These are phyloP conservation scores for Hydrophis major DNA, from an alignment of 2,797 vertebrate species.

Conservation along the genomic window DNA sequence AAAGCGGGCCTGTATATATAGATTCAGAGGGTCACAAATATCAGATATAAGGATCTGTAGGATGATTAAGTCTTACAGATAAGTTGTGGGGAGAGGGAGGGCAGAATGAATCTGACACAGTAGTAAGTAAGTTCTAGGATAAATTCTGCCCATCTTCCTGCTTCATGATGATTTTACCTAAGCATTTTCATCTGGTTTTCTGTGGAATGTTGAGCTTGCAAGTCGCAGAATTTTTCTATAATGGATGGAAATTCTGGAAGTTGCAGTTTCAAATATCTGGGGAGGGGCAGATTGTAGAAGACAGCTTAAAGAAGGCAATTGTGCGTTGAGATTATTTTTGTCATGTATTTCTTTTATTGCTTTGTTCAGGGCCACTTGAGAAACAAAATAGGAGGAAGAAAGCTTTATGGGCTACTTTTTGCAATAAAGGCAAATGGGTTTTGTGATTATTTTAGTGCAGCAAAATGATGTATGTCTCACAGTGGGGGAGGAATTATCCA, in stretches of 20 bases:
- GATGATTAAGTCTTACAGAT: background rate
- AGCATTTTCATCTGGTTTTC: background rate
- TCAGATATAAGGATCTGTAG: background rate
- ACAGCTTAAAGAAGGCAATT: background rate
- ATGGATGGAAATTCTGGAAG: background rate
- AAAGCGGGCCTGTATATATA: background rate
- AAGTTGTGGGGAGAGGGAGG: background rate
- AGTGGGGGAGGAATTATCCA: background rate
- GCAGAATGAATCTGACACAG: background rate
- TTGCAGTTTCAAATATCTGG: background rate
- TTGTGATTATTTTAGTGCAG: constrained; percentile 1
- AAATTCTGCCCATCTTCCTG: background rate
- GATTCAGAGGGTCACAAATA: background rate
- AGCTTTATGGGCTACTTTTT: background rate
- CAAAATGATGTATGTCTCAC: constrained; percentile 1
- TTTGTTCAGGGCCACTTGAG: background rate
- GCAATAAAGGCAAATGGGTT: background rate
- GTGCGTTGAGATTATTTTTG: background rate
- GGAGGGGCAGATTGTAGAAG: background rate
- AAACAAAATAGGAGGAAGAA: background rate
- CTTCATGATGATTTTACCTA: background rate
- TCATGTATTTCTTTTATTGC: background rate
- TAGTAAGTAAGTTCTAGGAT: background rate
- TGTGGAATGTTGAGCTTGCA: background rate
- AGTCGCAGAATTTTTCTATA: background rate